Percentiles rank a stretch among this genome's conserved stretches.
phyloP scores from a whole-genome alignment of 2,797 vertebrate species.

The Enteromius afrohamiltoni region DNA sequence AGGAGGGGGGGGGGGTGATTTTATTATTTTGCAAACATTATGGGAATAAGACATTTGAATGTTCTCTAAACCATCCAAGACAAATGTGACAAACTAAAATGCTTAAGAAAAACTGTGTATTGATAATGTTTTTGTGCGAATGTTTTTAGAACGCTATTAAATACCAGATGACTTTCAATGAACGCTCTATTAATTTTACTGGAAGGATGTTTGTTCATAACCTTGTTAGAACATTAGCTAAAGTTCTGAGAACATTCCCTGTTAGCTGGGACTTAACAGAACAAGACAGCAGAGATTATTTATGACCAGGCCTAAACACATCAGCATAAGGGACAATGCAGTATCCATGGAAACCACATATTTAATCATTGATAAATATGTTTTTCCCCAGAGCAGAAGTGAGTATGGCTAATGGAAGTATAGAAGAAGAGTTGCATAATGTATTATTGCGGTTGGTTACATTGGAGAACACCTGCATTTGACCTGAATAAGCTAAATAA shows the following conservation, averaged over 20 bases:
- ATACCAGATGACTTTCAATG: not conserved
- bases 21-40: not conserved
- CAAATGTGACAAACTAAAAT: not conserved
- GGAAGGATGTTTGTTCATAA: not conserved
- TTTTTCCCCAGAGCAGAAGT: not conserved
- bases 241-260: not conserved
- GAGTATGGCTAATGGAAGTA: not conserved
- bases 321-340: slow-evolving; percentile 15
- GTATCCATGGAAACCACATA: slow-evolving; percentile 41
- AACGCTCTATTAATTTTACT: not conserved
- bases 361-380: slow-evolving; percentile 35
- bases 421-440: slow-evolving; percentile 30
- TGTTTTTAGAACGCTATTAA: not conserved
- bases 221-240: not conserved
- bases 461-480: slow-evolving; percentile 12
- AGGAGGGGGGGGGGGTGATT: not conserved
- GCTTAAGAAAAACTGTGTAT: not conserved
- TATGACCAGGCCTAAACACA: not conserved
- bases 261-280: not conserved
- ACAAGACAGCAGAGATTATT: not conserved
- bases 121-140: not conserved
- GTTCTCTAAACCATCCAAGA: not conserved
- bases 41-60: not conserved
- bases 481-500: slow-evolving; percentile 9
- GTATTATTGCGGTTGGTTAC: not conserved